Percentiles rank a stretch among this genome's conserved stretches.
These are phyloP conservation scores for Serilophus lunatus DNA, from an alignment of 2,113 vertebrate species.

Conservation along the genomic window DNA sequence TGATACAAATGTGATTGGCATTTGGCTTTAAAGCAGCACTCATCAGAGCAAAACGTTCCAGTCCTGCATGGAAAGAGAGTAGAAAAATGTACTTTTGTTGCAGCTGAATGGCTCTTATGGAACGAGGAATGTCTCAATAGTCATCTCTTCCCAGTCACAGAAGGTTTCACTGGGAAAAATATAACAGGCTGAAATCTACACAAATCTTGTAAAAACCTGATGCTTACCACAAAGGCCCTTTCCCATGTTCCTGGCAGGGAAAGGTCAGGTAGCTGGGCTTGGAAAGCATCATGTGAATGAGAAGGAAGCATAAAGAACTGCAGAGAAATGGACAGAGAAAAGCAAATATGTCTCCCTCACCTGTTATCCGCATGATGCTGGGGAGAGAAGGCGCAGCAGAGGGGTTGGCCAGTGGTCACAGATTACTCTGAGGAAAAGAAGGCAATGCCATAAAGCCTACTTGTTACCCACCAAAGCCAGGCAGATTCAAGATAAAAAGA, in stretches of 20 bases:
- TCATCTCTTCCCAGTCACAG: not conserved
- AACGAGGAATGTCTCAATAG: not conserved
- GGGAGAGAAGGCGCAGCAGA: not conserved
- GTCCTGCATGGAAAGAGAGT: not conserved
- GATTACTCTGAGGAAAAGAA: not conserved
- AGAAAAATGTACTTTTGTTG: conserved; percentile 34
- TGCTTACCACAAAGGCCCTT: not conserved
- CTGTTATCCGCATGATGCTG: conserved; percentile 2
- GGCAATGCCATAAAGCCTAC: not conserved
- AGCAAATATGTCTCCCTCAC: not conserved
- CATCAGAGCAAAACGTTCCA: conserved; percentile 39
- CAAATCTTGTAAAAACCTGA: not conserved
- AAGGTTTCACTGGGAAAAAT: conserved; percentile 16
- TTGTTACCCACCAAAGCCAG: not conserved
- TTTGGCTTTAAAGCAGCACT: conserved; percentile 23
- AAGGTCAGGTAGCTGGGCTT: not conserved
- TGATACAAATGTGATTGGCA: conserved; percentile 19
- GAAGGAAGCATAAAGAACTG: not conserved
- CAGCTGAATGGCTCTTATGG: conserved; percentile 44
- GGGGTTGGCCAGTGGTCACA: not conserved
- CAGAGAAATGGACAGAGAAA: not conserved
- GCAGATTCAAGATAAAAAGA: not conserved
- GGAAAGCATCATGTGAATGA: not conserved
- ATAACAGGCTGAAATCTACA: not conserved
- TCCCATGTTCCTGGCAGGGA: not conserved